Evolutionary conservation across 2,797 vertebrate genomes (phyloP).

Genomic region (Crenichthys baileyi): DNA sequence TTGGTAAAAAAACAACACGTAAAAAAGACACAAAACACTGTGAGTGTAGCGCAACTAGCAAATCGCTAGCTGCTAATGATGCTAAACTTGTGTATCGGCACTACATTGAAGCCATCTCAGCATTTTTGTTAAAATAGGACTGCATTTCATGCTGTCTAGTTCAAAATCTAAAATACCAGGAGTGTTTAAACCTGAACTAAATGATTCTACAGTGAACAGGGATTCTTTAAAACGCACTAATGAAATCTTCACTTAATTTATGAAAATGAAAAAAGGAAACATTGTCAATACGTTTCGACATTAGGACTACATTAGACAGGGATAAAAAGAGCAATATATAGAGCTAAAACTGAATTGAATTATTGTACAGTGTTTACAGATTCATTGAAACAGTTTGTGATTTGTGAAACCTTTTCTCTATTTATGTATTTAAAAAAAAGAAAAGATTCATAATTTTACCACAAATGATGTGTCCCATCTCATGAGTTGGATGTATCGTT

Average conservation of each 20-base stretch:
- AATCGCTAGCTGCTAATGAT: not conserved
- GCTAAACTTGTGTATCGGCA: not conserved
- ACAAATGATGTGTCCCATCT: no score
- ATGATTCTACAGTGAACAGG: no score
- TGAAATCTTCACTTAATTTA: not conserved
- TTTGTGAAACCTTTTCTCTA: not conserved
- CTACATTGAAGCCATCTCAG: no score
- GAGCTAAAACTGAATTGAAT: not conserved
- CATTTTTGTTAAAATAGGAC: no score
- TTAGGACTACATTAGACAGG: no score
- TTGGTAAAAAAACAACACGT: no score
- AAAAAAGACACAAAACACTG: no score
- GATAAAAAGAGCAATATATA: no score
- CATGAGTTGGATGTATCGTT: not conserved
- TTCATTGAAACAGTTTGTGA: not conserved
- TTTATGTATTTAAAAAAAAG: not conserved
- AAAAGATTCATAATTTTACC: no score
- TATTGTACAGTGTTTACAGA: not conserved
- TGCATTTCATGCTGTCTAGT: no score
- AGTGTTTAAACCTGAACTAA: no score
- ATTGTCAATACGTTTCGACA: not conserved
- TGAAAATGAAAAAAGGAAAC: not conserved
- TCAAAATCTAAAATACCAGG: no score
- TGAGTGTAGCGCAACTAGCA: not conserved
- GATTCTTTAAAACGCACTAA: not conserved